phyloP scores from a whole-genome alignment of 2,113 vertebrate species.

The Hippocampus abdominalis region DNA sequence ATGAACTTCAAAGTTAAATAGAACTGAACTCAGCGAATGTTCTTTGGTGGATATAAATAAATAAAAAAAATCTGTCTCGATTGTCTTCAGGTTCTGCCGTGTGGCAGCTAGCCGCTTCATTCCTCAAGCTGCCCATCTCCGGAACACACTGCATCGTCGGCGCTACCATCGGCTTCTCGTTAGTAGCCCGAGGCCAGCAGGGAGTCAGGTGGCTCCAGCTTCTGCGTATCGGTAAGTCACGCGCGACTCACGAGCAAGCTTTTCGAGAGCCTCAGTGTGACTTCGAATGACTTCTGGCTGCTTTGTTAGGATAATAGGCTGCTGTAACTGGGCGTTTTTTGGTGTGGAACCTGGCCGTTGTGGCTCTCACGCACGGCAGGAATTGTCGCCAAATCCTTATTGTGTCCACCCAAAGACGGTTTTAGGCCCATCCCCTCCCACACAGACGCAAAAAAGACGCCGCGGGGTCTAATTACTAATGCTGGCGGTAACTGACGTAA shows the following conservation, averaged over 20 bases:
- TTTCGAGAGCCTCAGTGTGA: conserved; percentile 1
- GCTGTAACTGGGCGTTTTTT: background rate
- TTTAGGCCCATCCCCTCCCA: background rate
- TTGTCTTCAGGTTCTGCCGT: conserved; percentile 85
- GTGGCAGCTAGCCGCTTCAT: conserved; percentile 93
- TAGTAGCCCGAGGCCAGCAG: conserved; percentile 84
- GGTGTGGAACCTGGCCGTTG: background rate
- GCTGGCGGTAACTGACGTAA: background rate
- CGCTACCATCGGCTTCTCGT: conserved; percentile 91
- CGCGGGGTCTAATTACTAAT: background rate
- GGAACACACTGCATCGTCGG: conserved; percentile 98
- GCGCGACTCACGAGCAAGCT: background rate
- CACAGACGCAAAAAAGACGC: background rate
- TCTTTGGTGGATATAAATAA: too few species aligned
- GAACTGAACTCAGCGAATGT: too few species aligned
- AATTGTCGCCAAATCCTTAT: background rate
- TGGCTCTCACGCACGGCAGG: background rate
- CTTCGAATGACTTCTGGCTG: background rate
- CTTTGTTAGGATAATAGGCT: background rate
- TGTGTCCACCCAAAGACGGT: background rate
- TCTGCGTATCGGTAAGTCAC: conserved; percentile 85
- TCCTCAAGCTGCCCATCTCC: conserved; percentile 95
- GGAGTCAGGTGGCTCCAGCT: conserved; percentile 88
- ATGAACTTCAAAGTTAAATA: background rate
- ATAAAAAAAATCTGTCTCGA: background rate